Conservation (phyloP, 2,797 vertebrate genomes). For the Siniperca undulata region DNA sequence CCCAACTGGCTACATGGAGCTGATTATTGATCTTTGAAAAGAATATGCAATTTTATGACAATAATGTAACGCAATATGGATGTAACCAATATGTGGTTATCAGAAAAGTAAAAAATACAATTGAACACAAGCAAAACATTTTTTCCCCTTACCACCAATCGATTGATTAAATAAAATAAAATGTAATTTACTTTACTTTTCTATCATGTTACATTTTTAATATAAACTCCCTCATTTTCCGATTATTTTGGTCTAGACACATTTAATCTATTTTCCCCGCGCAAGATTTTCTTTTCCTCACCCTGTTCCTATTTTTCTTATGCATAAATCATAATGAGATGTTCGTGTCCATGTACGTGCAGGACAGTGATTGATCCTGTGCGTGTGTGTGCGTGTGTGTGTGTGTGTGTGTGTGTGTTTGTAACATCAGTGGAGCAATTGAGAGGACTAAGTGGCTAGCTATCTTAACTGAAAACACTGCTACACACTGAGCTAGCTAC, state of each 20-base stretch:
- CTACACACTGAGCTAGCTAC: too few relatives aligned
- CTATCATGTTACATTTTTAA: background rate
- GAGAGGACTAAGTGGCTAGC: too few relatives aligned
- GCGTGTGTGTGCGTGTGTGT: background rate
- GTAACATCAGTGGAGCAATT: too few relatives aligned
- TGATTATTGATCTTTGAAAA: slow-evolving; percentile 28
- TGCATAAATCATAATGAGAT: background rate
- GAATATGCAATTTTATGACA: background rate
- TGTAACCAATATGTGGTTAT: background rate
- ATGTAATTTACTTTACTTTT: background rate
- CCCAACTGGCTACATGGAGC: background rate
- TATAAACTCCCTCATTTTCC: background rate
- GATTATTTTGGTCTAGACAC: background rate
- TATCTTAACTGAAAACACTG: background rate
- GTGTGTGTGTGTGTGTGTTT: too few relatives aligned
- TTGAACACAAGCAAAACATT: background rate
- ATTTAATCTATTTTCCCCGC: background rate
- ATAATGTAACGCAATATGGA: background rate
- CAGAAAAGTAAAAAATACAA: background rate
- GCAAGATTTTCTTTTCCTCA: background rate
- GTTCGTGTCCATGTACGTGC: background rate
- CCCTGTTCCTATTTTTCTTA: background rate
- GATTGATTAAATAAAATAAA: background rate
- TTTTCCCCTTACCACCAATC: background rate
- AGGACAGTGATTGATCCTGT: background rate